Evolutionary conservation across 2,797 vertebrate species (phyloP).

Genomic region (Bucorvus abyssinicus): DNA sequence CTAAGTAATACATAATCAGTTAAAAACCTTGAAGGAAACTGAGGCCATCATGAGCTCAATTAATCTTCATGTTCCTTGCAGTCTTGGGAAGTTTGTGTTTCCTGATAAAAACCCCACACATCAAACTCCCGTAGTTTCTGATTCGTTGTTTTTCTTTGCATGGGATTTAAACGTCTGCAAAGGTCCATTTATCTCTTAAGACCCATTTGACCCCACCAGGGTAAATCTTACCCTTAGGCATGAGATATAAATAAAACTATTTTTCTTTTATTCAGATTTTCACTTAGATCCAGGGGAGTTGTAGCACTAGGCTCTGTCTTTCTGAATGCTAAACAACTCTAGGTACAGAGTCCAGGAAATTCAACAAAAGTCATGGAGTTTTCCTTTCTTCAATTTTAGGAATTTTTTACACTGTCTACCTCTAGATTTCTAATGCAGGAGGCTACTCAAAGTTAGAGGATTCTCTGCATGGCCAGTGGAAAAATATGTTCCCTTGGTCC

Average conservation of each 20-base stretch:
- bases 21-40: conserved; percentile 46
- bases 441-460: neutral
- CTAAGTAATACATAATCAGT: conserved; percentile 19
- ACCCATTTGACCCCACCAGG: neutral
- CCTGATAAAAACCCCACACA: neutral
- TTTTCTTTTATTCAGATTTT: neutral
- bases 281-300: neutral
- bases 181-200: neutral
- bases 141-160: neutral
- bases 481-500: neutral
- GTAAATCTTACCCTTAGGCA: neutral
- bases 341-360: neutral
- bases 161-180: neutral
- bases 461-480: neutral
- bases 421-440: neutral
- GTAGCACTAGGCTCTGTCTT: neutral
- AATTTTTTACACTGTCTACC: neutral
- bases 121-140: neutral
- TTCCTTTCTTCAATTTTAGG: neutral
- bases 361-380: neutral
- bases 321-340: neutral
- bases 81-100: neutral
- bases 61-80: neutral
- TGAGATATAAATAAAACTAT: neutral
- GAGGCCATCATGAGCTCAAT: neutral